Conservation (phyloP, 2,888 invertebrate species). For the Drosophila yooni region DNA sequence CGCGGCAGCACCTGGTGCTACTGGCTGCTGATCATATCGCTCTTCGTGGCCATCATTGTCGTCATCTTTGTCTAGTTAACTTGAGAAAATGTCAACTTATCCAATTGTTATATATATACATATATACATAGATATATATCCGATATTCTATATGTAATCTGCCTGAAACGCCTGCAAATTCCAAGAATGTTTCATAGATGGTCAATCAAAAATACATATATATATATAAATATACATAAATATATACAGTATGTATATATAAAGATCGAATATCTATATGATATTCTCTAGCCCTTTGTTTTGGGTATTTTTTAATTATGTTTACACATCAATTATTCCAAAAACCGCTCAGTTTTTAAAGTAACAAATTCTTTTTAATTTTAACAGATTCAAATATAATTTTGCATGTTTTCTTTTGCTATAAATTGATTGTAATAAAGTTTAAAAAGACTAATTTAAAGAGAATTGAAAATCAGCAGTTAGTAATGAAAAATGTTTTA, state of each 20-base stretch:
- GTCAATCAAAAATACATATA: not conserved
- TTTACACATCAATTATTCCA: not conserved
- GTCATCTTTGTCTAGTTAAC: conserved; percentile 84
- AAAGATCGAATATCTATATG: not conserved
- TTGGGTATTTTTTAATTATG: not conserved
- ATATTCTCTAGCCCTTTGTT: not conserved
- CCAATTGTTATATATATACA: conserved; percentile 14
- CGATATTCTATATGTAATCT: not conserved
- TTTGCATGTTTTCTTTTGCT: not conserved
- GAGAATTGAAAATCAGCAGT: not conserved
- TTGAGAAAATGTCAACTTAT: not conserved
- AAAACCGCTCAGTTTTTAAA: not conserved
- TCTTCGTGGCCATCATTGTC: conserved; percentile 89
- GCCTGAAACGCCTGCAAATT: not conserved
- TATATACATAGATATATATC: not conserved
- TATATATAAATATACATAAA: not conserved
- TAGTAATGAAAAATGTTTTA: not conserved
- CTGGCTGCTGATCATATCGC: conserved; percentile 89
- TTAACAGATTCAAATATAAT: not conserved
- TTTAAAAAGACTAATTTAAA: not conserved
- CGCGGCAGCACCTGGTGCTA: conserved; percentile 91
- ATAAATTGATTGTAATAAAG: not conserved
- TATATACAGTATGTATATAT: not conserved
- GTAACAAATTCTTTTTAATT: not conserved
- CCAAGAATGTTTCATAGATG: not conserved